phyloP scores from a whole-genome alignment of 2,888 invertebrate genomes.

The Lasiommata megera region DNA sequence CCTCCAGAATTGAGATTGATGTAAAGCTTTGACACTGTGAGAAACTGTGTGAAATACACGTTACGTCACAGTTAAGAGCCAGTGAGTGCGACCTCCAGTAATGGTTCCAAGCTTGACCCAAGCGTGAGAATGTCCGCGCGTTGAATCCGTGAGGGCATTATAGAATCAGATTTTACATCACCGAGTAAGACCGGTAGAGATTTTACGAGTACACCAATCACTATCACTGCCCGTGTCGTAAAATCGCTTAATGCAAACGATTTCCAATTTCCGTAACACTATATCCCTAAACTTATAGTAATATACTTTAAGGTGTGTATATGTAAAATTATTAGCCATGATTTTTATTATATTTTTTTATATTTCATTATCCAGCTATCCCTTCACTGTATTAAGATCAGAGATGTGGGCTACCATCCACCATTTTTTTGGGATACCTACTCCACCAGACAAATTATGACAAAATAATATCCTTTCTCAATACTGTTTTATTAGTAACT shows the following conservation, averaged over 20 bases:
- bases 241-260: neutral
- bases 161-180: conserved; percentile 16
- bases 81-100: conserved; percentile 14
- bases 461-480: no score
- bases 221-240: neutral
- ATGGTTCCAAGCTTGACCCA: conserved; percentile 17
- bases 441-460: no score
- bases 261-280: no score
- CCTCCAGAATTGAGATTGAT: conserved; percentile 3
- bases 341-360: no score
- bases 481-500: no score
- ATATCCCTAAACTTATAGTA: no score
- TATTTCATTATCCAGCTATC: no score
- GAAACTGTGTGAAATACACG: conserved; percentile 9
- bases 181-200: conserved; percentile 5
- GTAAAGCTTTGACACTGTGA: conserved; percentile 8
- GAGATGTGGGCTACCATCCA: no score
- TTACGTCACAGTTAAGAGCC: conserved; percentile 4
- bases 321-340: no score
- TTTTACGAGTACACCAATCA: conserved; percentile 5
- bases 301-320: no score
- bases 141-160: conserved; percentile 19
- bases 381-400: no score
- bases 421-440: no score
- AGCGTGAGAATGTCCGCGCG: conserved; percentile 18